Evolutionary conservation across 2,888 invertebrate genomes (phyloP), one percentile per base, ranked within the genome.

Genomic region (Hydroisotoma schaefferi): DNA sequence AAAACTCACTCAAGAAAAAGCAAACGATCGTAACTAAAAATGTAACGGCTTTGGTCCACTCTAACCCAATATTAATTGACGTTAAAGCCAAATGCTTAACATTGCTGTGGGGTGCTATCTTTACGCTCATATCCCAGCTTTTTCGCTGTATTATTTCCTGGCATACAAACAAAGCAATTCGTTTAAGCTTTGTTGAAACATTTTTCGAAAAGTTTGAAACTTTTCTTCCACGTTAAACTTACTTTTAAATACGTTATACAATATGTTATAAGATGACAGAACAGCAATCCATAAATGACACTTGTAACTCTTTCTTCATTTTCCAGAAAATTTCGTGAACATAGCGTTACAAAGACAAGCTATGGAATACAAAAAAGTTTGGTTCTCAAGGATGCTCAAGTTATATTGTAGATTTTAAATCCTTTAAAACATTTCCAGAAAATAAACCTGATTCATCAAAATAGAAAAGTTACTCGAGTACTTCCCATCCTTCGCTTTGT

Each of bases 11-110:
- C 2, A 88, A 79, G 12, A 88, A 79, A 77, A 87, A 84, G 74
- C 87, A 88, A 0, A 86, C 87, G 38, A 88, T 81, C 0, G 88
- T 88, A 29, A 88, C 86, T 27, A 87, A 81, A 73, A 88, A 88
- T 0, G 88, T 88, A 51, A 88, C 84, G 0, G 87, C 87, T 77
- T 88, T 88, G n/a, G 88, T 88, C 85, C 88, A 87, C 75, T 88
- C 88, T 54, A 88, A 79, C 8, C 87, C 87, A 58, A 88, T 85
- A 76, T 88, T 88, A 0, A 88, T 88, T 1, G 87, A 85, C 2
- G 87, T 85, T 87, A 88, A 87, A 27, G 88, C 88, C 55, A 88
- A 82, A 75, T 88, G 88, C 71, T 86, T 85, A 59, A 88, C 83
- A 67, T 84, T 84, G 26, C 85, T 85, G 75, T 85, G 85, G 38